phyloP scores from a whole-genome alignment of 2,113 vertebrate genomes.

The Cynocephalus volans region DNA sequence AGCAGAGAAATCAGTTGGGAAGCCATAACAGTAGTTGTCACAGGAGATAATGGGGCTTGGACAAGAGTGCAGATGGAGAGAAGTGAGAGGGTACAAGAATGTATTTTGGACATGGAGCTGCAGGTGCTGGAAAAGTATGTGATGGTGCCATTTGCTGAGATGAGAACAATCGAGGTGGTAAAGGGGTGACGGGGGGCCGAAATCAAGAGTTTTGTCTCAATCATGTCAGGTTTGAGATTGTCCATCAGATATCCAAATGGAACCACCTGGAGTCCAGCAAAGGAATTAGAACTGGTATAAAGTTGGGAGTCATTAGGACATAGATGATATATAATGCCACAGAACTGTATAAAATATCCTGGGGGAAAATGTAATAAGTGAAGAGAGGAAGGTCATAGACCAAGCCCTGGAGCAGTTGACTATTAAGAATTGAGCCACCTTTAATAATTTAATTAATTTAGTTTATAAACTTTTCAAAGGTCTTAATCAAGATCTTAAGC shows the following conservation, averaged over 20 bases:
- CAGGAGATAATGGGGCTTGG: neutral
- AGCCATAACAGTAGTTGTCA: neutral
- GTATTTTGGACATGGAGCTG: neutral
- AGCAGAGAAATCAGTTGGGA: neutral
- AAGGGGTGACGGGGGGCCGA: neutral
- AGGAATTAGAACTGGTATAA: neutral
- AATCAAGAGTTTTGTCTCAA: neutral
- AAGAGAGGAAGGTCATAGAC: neutral
- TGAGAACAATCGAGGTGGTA: neutral
- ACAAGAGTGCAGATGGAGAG: neutral
- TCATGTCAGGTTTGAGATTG: neutral
- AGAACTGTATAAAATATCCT: neutral
- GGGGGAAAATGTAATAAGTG: neutral
- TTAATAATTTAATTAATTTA: conserved; percentile 6
- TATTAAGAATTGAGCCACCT: neutral
- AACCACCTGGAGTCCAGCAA: neutral
- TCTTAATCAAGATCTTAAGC: neutral
- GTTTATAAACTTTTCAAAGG: neutral
- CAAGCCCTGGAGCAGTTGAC: neutral
- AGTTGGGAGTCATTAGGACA: neutral
- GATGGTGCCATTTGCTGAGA: neutral
- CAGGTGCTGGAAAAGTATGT: neutral
- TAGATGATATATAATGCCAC: neutral
- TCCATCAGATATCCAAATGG: neutral
- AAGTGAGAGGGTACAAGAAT: neutral